Base-by-base conservation (phyloP, 2,113 vertebrate genomes). In the Heteronetta atricapilla region DNA sequence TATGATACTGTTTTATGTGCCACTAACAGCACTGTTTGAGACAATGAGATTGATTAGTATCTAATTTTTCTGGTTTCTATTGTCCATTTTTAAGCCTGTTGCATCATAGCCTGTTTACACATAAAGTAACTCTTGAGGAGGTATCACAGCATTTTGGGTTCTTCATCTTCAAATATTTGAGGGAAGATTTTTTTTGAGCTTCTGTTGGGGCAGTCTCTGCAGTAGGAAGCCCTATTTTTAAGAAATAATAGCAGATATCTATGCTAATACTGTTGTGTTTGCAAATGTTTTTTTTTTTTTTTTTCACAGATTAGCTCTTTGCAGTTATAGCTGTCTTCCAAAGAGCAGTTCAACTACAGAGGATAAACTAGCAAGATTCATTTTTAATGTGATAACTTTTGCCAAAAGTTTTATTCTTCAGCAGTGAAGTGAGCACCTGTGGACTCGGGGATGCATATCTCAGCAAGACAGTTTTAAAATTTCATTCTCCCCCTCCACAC, bases 41-140 rank as follows among this genome's bases (percentile, higher is more conserved):
- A 90, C 76, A 91, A 86, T 78, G 82, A 86, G 92, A 88, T 83
- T 53, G 94, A 95, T 86, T 78, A 84, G 82, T 34, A 72, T 93
- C 88, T 91, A 44, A 70, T 94, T 88, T 95, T 86, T 88, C 72
- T 86, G 34, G 8, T 96, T 94, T 94, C 79, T 90, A 78, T 53
- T 88, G 68, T 91, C 56, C 46, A 86, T 90, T 90, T 88, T 88
- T 81, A 95, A 86, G 95, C 76, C 64, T 93, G 29, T 33, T 83
- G 60, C 90, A 69, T 89, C n/a, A 25, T 77, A 94, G 40, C 62
- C 38, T 92, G 33, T 86, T 88, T 88, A 62, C 78, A 10, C 68
- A 60, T 77, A 74, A 94, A 94, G 67, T 83, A 90, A 21, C 60
- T 93, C 56, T 75, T 44, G 56, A 78, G 79, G 64, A 91, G 62